Conservation (phyloP, 2,113 vertebrate species). For the Jacana jacana region DNA sequence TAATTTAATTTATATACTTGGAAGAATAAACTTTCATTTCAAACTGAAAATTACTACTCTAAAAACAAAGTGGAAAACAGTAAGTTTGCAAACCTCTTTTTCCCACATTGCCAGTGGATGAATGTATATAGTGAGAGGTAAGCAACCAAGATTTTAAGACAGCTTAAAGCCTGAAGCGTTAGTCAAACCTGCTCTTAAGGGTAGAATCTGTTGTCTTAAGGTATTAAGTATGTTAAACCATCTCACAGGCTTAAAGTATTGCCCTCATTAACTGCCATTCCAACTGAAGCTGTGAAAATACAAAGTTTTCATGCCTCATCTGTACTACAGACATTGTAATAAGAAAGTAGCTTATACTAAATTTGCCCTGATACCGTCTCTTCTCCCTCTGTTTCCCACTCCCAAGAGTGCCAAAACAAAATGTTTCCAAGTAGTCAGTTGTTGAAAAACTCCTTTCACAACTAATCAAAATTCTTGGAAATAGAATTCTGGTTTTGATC, state of each 20-base stretch:
- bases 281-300: background rate
- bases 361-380: background rate
- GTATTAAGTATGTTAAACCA: background rate
- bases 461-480: background rate
- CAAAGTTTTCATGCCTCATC: rapidly evolving
- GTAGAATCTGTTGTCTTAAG: background rate
- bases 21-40: background rate
- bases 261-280: background rate
- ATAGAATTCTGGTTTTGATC: background rate
- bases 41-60: background rate
- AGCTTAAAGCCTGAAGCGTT: background rate
- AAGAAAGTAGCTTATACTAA: background rate
- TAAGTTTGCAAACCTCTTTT: background rate
- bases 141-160: background rate
- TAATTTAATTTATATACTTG: background rate
- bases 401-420: background rate
- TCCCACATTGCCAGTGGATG: background rate
- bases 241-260: background rate
- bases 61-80: background rate
- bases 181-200: background rate
- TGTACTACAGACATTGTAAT: background rate
- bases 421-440: background rate
- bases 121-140: background rate
- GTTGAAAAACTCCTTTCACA: background rate
- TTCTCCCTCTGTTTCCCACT: background rate